Evolutionary conservation across 2,113 vertebrate species (phyloP).

Genomic region (Astur gentilis): DNA sequence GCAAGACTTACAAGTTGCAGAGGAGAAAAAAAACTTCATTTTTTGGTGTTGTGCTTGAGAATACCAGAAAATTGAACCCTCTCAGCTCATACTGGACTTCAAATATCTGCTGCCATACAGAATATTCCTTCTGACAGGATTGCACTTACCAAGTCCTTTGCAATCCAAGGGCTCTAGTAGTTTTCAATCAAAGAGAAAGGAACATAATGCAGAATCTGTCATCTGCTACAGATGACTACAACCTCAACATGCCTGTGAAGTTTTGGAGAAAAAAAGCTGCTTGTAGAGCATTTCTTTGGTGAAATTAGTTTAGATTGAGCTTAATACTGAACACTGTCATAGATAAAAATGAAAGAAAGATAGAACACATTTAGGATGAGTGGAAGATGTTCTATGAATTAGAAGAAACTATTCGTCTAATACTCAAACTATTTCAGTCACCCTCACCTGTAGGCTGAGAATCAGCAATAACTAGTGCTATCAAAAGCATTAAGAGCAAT

Average conservation of each 20-base stretch:
- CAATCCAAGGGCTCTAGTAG: not conserved
- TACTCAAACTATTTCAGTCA: not conserved
- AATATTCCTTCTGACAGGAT: slow-evolving; percentile 47
- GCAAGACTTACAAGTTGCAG: not conserved
- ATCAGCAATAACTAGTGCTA: not conserved
- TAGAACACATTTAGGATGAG: not conserved
- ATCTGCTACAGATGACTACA: not conserved
- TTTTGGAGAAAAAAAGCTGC: not conserved
- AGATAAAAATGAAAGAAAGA: not conserved
- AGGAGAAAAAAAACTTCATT: not conserved
- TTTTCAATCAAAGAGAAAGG: slow-evolving; percentile 18
- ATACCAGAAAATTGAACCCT: slow-evolving; percentile 7
- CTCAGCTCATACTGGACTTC: not conserved
- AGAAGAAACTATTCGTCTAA: not conserved
- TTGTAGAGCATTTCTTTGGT: not conserved
- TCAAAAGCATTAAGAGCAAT: not conserved
- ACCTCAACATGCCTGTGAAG: not conserved
- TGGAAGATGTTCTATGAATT: not conserved
- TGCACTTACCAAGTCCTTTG: not conserved
- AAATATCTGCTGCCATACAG: slow-evolving; percentile 1
- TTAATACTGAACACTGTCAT: not conserved
- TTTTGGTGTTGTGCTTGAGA: not conserved
- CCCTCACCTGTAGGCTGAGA: not conserved
- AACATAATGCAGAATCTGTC: not conserved
- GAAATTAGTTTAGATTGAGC: not conserved